Base-by-base conservation (phyloP, 2,113 vertebrate genomes). In the Chlorodrepanis virens region DNA sequence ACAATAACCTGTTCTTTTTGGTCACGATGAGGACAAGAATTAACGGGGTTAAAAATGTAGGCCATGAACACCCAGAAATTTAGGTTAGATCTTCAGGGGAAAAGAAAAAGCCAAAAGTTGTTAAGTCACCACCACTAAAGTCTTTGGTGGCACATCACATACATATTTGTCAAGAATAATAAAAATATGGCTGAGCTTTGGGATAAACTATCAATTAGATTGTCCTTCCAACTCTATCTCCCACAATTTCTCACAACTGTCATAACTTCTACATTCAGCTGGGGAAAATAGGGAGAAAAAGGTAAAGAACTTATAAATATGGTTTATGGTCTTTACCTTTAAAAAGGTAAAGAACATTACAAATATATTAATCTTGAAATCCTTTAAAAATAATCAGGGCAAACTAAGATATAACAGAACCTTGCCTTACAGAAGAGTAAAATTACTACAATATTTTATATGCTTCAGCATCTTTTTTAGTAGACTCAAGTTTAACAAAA, bases 131-230 rank as follows among this genome's bases (percentile, higher is more conserved):
- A 68, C 4, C 29, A 37, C 25, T 53, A 28, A 69, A 63, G 50
- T 22, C 9, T 82, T 64, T n/a, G 45, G 31, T 0, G 0, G 19
- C 31, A 79, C 20, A 79, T 20, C 49, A 64, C 11, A 31, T 0
- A 64, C 10, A 53, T 6, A 40, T 61, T 22, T 57, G 6, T 49
- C 42, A 61, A 39, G 12, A 84, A 61, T 23, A 70, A 49, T 6
- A n/a, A 39, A 90, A 70, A 16, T 9, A 42, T 4, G 14, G 23
- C 50, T 74, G 31, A 94, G 37, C 24, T 78, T 44, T 82, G 24
- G 33, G 50, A 74, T 40, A 42, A 74, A 61, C 14, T 45, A 47
- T 27, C 6, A n/a, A 5, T 35, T 25, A 79, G 20, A 72, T 4
- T 25, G 18, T n/a, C 44, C 53, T 77, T 64, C 35, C 53, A 83